Base-by-base conservation (phyloP, 2,113 vertebrate genomes). In the Rhinogobius similis region DNA sequence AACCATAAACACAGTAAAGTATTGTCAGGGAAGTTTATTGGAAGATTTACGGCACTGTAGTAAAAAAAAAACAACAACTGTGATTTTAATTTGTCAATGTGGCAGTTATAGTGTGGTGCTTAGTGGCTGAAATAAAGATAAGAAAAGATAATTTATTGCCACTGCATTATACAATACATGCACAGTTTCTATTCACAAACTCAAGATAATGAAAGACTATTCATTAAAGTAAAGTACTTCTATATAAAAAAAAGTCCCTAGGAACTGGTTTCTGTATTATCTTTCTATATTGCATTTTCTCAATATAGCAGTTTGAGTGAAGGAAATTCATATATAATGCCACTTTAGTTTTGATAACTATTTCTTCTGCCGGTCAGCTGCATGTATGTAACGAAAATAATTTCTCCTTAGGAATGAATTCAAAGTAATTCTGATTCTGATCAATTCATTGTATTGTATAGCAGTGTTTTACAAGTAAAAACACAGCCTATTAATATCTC, bases 31-130 rank as follows among this genome's bases (percentile, higher is more conserved):
- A 5, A 38, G 58, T n/a, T 61, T 61, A 61, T 32, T 38, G 26
- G 55, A 29, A 27, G 55, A 58, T 58, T 58, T 58, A 58, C 26
- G 16, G 26, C 16, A 29, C 55, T 29, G 55, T 58, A 58, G 13
- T 58, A 58, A 58, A 58, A 18, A 18, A 3, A n/a, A n/a, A n/a
- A n/a, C n/a, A n/a, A n/a, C n/a, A n/a, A 2, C 55, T 27, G 14
- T 29, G 26, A 58, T 58, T 58, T 58, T 58, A 58, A 58, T 58
- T 58, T 29, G 55, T 58, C 55, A 29, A 0, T 27, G 55, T 58
- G 55, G 29, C 55, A 58, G 29, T 58, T 58, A 58, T 58, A 29
- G 55, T 29, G 55, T 18, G 53, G 53, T 56, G 14, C 53, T 56
- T 56, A 53, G 21, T 58, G 55, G 23, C 4, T 58, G 6, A 29